Conservation (phyloP, 2,113 vertebrate species). For the Gorsachius goisagi region DNA sequence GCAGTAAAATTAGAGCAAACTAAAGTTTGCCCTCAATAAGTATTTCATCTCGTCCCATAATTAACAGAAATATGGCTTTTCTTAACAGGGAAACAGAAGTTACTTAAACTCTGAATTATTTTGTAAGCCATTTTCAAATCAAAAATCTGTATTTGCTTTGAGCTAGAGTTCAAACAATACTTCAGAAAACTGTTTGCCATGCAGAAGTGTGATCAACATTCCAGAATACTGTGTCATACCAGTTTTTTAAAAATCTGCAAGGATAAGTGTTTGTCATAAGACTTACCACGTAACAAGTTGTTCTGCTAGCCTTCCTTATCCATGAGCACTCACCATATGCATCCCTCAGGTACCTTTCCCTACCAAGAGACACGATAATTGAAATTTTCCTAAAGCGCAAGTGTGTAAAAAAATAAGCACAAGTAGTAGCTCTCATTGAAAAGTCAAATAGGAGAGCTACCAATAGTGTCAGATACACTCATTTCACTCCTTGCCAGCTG, state of each 20-base stretch:
- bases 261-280: neutral
- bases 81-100: slow-evolving; percentile 59
- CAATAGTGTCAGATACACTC: neutral
- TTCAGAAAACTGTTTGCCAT: neutral
- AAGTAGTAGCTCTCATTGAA: neutral
- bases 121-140: slow-evolving; percentile 60
- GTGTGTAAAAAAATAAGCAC: neutral
- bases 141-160: slow-evolving; percentile 62
- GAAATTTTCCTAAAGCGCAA: neutral
- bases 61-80: slow-evolving; percentile 46
- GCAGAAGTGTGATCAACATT: slow-evolving; percentile 43
- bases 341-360: neutral
- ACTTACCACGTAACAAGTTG: neutral
- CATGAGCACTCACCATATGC: neutral
- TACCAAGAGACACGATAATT: neutral
- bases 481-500: neutral
- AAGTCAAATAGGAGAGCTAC: neutral
- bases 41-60: slow-evolving; percentile 63
- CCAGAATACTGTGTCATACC: neutral
- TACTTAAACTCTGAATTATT: slow-evolving; percentile 54
- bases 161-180: neutral
- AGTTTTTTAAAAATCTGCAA: neutral
- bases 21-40: neutral
- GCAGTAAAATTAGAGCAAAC: slow-evolving; percentile 3
- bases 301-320: neutral